phyloP scores from a whole-genome alignment of 2,888 invertebrate species.

The Torymus tubicola region DNA sequence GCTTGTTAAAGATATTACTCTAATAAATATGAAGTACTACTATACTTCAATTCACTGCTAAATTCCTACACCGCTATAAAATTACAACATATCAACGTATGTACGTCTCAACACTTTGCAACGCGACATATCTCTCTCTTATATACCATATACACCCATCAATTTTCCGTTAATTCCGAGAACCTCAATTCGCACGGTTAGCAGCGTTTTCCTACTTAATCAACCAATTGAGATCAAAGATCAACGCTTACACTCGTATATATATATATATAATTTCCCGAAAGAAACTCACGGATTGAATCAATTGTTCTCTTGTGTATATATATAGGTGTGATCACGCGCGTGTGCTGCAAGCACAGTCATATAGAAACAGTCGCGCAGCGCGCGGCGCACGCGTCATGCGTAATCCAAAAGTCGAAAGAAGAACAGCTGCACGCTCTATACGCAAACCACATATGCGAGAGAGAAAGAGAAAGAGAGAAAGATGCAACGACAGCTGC shows the following conservation, averaged over 20 bases:
- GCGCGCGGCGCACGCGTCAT: neutral
- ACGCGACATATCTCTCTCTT: too few relatives aligned
- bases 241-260: neutral
- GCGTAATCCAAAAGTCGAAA: conserved; percentile 33
- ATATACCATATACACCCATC: too few relatives aligned
- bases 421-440: conserved; percentile 52
- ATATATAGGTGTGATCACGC: neutral
- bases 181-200: neutral
- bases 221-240: conserved; percentile 26
- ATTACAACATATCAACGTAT: too few relatives aligned
- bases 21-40: too few relatives aligned
- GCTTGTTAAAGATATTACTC: too few relatives aligned
- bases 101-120: too few relatives aligned
- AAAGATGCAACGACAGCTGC: conserved; percentile 31
- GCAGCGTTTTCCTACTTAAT: conserved; percentile 8
- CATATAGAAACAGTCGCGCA: too few relatives aligned
- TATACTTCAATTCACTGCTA: too few relatives aligned
- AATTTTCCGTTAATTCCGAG: too few relatives aligned
- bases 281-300: conserved; percentile 4
- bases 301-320: conserved; percentile 12
- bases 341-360: neutral
- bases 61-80: too few relatives aligned
- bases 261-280: conserved; percentile 20
- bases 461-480: neutral
- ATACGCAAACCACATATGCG: conserved; percentile 33